Base-by-base conservation (phyloP, 2,113 vertebrate species). In the Ibidorhyncha struthersii region DNA sequence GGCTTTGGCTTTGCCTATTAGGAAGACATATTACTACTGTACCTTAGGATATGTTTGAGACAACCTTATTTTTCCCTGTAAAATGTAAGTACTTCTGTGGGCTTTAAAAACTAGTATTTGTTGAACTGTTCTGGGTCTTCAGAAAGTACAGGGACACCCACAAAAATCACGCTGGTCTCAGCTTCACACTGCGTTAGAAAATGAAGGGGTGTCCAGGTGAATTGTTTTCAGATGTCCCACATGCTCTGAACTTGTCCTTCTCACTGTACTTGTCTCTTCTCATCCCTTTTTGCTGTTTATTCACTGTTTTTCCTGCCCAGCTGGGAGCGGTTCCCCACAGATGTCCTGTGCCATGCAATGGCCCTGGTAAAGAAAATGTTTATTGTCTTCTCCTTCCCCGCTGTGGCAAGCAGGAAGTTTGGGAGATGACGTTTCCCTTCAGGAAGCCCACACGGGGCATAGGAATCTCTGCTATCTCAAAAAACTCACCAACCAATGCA, bases 401-500 rank as follows among this genome's bases (percentile, higher is more conserved):
- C 85, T 93, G 71, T 78, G 88, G 65, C 63, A 86, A 91, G 82
- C 74, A 45, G 92, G 92, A 94, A 92, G 55, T 80, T 88, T 96
- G 76, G 41, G 70, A 96, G 74, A 63, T 93, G 61, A 82, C 8
- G 4, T 74, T 93, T 96, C 82, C 92, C 88, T 63, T 38, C 67
- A 92, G 92, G 85, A 94, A 96, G 76, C 23, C 6, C 3, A 58
- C 4, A 29, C 26, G 82, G 79, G 82, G 50, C 79, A 89, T 25
- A 90, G 67, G 71, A 93, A 93, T 93, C 47, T 81, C 63, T 77
- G 49, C 52, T 62, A 61, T 89, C 88, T 87, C 76, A 56, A 79
- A 78, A 65, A 90, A 77, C 36, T 80, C 88, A 92, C 36, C n/a
- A 59, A 73, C 43, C 63, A 62, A 66, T 36, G 50, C 63, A 78